Base-by-base conservation (phyloP, 1,140 invertebrate species). In the Drosophila fuyamai region DNA sequence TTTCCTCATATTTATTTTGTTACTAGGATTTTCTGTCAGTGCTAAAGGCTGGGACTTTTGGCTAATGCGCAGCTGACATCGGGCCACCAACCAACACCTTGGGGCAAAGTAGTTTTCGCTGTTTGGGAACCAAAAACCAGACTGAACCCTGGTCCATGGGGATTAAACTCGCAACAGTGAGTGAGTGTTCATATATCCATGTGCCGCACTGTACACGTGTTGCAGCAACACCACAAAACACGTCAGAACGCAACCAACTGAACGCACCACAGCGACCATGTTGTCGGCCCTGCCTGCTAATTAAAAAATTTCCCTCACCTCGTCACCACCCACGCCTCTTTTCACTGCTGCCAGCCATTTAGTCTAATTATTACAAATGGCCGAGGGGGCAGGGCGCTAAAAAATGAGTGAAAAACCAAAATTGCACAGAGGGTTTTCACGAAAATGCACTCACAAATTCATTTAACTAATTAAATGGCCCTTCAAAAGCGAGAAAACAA, bases 51-150 rank as follows among this genome's bases (percentile, higher is more conserved):
- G 47, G 29, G 38, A 13, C 46, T 58, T 78, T 43, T 40, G 65
- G 48, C 80, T 86, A 84, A 81, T 84, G 81, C 75, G 81, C 82
- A 79, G 81, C 78, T 86, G 82, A 86, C 82, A 63, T 40, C 59
- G 67, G 36, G 41, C 55, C 63, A 67, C 46, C 46, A 50, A 58
- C 62, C 57, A 47, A 71, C 68, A 84, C 84, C 80, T 89, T 84
- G 81, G 67, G 14, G 84, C 84, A 89, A 90, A 89, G 84, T 89
- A 89, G 84, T 89, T 89, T 89, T 89, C 74, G 84, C 68, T 88
- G 84, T 88, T 82, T 82, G 61, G 72, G 63, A 73, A 57, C 67
- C 61, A 13, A 67, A 73, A 65, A 71, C 59, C 60, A 56, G 50
- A 76, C 63, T 55, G 16, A 72, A 66, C 46, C 50, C 43, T 36